Conservation (phyloP, 1,140 invertebrate species). For the Planococcus citri region DNA sequence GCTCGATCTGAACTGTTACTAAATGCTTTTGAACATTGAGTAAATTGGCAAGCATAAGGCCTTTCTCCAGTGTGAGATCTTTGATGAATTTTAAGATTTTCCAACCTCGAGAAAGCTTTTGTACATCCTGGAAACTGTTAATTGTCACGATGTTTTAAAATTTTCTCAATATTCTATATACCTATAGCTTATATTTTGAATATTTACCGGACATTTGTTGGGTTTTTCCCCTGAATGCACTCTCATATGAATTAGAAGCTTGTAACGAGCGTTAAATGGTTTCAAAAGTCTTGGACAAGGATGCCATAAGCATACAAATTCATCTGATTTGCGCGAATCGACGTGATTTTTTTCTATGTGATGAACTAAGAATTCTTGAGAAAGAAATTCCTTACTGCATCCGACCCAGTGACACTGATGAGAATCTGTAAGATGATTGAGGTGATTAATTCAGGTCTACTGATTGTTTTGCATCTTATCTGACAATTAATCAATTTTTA, state of each 20-base stretch:
- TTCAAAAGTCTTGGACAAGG: slow-evolving; percentile 69
- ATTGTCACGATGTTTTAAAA: not conserved
- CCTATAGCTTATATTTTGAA: not conserved
- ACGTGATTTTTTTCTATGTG: slow-evolving; percentile 88
- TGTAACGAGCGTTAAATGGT: slow-evolving; percentile 93
- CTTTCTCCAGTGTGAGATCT: slow-evolving; percentile 84
- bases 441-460: too few species aligned
- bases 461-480: too few species aligned
- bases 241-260: slow-evolving; percentile 89
- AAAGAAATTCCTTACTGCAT: not conserved
- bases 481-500: not conserved
- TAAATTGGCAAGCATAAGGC: slow-evolving; percentile 74
- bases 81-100: slow-evolving; percentile 92
- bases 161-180: not conserved
- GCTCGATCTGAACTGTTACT: slow-evolving; percentile 93
- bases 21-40: slow-evolving; percentile 81
- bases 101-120: slow-evolving; percentile 86
- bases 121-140: slow-evolving; percentile 74
- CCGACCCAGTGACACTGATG: not conserved
- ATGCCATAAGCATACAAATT: slow-evolving; percentile 85
- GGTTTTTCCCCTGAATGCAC: slow-evolving; percentile 93
- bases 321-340: slow-evolving; percentile 49
- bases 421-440: not conserved
- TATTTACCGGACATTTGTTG: slow-evolving; percentile 85
- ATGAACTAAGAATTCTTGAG: slow-evolving; percentile 62